Evolutionary conservation across 37 sponge, comb jelly and placozoan genomes (phyloP).

Genomic region (Lycopodina hypogea): DNA sequence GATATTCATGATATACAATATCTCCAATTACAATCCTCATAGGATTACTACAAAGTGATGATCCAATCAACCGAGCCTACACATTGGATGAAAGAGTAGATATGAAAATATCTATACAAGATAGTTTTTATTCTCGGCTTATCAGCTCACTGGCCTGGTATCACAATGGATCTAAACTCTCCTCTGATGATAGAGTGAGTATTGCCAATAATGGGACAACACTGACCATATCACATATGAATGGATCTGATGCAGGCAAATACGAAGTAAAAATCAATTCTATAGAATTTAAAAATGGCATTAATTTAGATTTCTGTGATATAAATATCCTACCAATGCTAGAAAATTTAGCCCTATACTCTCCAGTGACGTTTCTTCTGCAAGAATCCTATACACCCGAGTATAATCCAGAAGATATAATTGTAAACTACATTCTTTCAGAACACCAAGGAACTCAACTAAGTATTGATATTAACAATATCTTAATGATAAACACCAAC

Average conservation of each 20-base stretch:
- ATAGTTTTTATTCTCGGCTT: not conserved
- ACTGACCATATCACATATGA: not conserved
- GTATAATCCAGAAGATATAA: not conserved
- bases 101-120: too few relatives aligned
- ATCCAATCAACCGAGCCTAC: too few relatives aligned
- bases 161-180: not conserved
- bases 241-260: not conserved
- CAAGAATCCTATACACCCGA: not conserved
- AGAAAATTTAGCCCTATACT: not conserved
- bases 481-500: not conserved
- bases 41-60: too few relatives aligned
- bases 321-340: not conserved
- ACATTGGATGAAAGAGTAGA: too few relatives aligned
- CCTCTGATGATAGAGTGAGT: not conserved
- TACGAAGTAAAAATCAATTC: slow-evolving; percentile 6
- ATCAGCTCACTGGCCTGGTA: not conserved
- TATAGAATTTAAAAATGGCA: not conserved
- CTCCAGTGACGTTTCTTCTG: not conserved
- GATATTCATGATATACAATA: too few relatives aligned
- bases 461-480: not conserved
- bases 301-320: not conserved
- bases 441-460: not conserved
- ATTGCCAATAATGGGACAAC: not conserved
- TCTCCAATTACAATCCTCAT: too few relatives aligned
- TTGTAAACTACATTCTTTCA: not conserved